Base-by-base conservation (phyloP, 1,140 invertebrate genomes). In the Trichonephila clavata region DNA sequence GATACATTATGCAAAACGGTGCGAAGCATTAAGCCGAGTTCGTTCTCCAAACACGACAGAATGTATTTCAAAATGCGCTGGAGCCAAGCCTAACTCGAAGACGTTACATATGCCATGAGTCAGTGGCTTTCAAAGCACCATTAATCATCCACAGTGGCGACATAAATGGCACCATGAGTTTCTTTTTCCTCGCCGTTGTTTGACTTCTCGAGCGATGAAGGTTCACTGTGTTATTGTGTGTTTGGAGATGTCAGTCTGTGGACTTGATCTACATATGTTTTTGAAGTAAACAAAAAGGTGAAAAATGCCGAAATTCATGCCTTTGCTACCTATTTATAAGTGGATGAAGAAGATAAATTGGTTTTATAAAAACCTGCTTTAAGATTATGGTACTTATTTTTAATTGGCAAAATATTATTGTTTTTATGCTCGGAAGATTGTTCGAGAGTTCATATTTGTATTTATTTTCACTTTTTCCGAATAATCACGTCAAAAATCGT, bases 101-200 rank as follows among this genome's bases (percentile, higher is more conserved):
- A 7, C 10, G 84, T 20, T 60, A n/a, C 61, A 65, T 39, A 50
- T 68, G 63, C 21, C 24, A 20, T 39, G 57, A 86, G 83, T 86
- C 57, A 61, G 21, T 14, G 39, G 60, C 61, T 50, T 65, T 88
- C 86, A 88, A 88, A 88, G 57, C 32, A 20, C 43, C 86, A 88
- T 88, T 88, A 88, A 88, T 88, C 86, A 88, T 88, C 86, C 39
- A n/a, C 39, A 32, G 63, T 88, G 86, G 65, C n/a, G 65, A 88
- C 39, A 65, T n/a, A 71, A 88, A 50, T 88, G 86, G 39, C 32
- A n/a, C 43, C 86, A 21, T 14, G 7, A 10, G 21, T 63, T 39
- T 88, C 63, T 88, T 88, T n/a, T 88, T 71, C 50, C 14, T 86
- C 24, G 21, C 61, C 65, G 2, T 43, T 68, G 60, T 65, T 39